Evolutionary conservation across 2,113 vertebrate genomes (phyloP), one percentile per base, ranked within the genome.

Genomic region (Coracopsis vasa): DNA sequence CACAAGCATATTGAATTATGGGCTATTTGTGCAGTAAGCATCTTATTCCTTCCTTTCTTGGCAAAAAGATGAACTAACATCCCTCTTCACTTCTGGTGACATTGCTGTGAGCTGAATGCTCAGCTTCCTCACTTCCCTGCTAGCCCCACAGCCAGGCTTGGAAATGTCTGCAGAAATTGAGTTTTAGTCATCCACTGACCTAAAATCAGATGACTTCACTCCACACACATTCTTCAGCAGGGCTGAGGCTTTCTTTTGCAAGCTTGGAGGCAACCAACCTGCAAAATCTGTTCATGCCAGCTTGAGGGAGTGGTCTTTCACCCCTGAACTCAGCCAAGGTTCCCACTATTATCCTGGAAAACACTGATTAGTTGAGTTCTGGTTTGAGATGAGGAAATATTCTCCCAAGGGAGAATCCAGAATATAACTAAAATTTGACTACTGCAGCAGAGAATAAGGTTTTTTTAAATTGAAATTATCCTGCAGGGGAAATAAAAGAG

Each of bases 281-380:
- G 37, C 14, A 47, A 41, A 65, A 5, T 54, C 39, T 56, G 6
- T 15, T 73, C 17, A 5, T 29, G 35, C 5, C 41, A 70, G 13
- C 50, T 29, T 33, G 11, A 21, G 16, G 20, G 3, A 18, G 29
- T 23, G 16, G 9, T 39, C 15, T 33, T 56, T 69, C 48, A 31
- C 3, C 5, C 44, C 11, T 2, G 3, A 54, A 7, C 35, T 64
- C 1, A 1, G 28, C 11, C 66, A 28, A 69, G 7, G 4, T 47
- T 81, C 16, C 54, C 27, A 31, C 18, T 37, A 31, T 28, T 27
- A 5, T 45, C 79, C 42, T 8, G 31, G 50, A 62, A 86, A 85
- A 4, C n/a, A 44, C 21, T 42, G 19, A 16, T 62, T 39, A 19
- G 2, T 7, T 78, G 19, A 41, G 39, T 29, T 62, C 19, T 56